Base-by-base conservation (phyloP, 2,113 vertebrate species). In the Mesembrinibis cayennensis region DNA sequence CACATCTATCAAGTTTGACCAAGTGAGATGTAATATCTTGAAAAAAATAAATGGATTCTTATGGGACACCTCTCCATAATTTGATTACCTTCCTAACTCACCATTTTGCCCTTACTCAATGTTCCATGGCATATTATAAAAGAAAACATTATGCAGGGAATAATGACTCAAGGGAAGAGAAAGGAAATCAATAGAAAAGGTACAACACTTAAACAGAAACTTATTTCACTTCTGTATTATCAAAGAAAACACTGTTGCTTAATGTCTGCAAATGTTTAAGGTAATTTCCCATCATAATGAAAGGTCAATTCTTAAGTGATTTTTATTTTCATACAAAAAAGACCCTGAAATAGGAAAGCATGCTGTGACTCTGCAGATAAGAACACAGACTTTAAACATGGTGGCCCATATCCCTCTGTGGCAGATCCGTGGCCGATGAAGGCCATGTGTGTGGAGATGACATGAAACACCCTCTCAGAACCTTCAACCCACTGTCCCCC, bases 131-230 rank as follows among this genome's bases (percentile, higher is more conserved):
- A 71, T 19, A 72, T 29, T 72, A 90, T 85, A 74, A 97, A 96
- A 92, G 87, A 55, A 94, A 97, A 94, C 7, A 55, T 15, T 66
- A 88, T 16, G 21, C 36, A 87, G 87, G 83, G 97, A 93, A 88
- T 53, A 89, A 96, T 32, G n/a, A 96, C 87, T 96, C 76, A 56
- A 95, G 76, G 83, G 66, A 22, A 15, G 65, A 87, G 49, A 93
- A 74, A 50, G 40, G 11, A 95, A 95, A 94, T 76, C 12, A 34
- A 66, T 66, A 97, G 74, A 77, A 96, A 96, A 96, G 80, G 52
- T 83, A 72, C 26, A 83, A 70, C 36, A 94, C 80, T 90, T 93
- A 69, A 81, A 94, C 93, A 84, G 42, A 90, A 90, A 67, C n/a
- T 56, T 83, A 69, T 36, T 98, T 94, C 10, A 83, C 55, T 84